Base-by-base conservation (phyloP, 2,797 vertebrate species). In the Natrix natrix region DNA sequence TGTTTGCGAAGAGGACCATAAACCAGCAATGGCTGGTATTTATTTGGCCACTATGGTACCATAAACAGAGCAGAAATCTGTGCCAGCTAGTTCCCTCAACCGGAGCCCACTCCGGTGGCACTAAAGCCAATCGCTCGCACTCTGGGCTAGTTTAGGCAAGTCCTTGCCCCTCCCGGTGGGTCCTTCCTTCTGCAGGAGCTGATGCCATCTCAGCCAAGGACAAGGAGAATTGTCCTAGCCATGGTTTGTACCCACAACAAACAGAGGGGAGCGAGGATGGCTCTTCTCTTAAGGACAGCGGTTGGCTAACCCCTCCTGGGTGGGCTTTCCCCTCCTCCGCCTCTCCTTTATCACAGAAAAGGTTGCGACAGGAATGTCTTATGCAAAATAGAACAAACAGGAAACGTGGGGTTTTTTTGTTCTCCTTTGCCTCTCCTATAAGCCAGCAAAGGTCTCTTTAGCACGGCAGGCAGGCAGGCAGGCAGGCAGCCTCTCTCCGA, bases 211-310 rank as follows among this genome's bases (percentile, higher is more conserved):
- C 32, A n/a, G 87, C 74, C n/a, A 24, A 20, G 24, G 63, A 57
- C 90, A 60, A 91, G 89, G 66, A 57, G 57, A 90, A 48, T 37
- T 0, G 17, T 20, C 22, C 54, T 22, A 13, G 87, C 13, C 26
- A 12, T 3, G 28, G 14, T 56, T n/a, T 63, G 69, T 89, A 57
- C 93, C 54, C 69, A 93, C 22, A 91, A 91, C 93, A 91, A 83
- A 88, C n/a, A 26, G 8, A 16, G 48, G 48, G 48, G 8, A 24
- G 14, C 3, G 14, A 37, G 32, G 32, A 8, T 6, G 12, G 20
- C 66, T 61, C 5, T 17, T 54, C 48, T 43, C 24, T 1, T 0
- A 17, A 69, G 48, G 43, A 7, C 56, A 22, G 43, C 0, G 91
- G 26, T 89, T 93, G 56, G 56, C 90, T 91, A 66, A 89, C 16